Conservation (phyloP, 1,140 invertebrate species). For the Pseudachorutes palmiensis region DNA sequence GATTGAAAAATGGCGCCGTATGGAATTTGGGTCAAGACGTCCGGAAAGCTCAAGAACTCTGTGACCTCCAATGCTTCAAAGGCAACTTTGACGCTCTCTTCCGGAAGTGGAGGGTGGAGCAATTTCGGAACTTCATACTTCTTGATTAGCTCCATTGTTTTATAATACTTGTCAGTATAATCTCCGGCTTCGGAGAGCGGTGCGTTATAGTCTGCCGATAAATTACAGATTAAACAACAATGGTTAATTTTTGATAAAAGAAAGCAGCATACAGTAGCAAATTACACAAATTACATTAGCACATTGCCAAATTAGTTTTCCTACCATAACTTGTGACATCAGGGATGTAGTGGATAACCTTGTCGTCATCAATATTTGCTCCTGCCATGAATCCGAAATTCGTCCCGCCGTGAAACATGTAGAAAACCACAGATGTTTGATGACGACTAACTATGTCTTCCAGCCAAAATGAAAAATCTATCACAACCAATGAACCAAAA, state of each 20-base stretch:
- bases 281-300: too few species aligned
- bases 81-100: constrained; percentile 38
- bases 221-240: too few species aligned
- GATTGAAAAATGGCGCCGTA: constrained; percentile 21
- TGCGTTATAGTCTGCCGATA: constrained; percentile 29
- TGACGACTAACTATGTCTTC: constrained; percentile 39
- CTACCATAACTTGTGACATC: constrained; percentile 53
- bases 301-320: too few species aligned
- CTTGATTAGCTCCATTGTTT: constrained; percentile 20
- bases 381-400: constrained; percentile 57
- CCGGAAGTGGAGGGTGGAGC: constrained; percentile 38
- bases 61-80: constrained; percentile 40
- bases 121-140: constrained; percentile 26
- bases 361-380: constrained; percentile 48
- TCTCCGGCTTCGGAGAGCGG: constrained; percentile 36
- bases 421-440: constrained; percentile 46
- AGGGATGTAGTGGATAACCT: constrained; percentile 40
- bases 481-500: too few species aligned
- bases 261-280: too few species aligned
- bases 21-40: constrained; percentile 27
- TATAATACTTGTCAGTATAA: constrained; percentile 31
- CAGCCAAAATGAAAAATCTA: constrained; percentile 40
- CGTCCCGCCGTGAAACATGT: constrained; percentile 50
- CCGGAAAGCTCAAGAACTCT: constrained; percentile 38
- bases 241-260: too few species aligned